Evolutionary conservation across 2,797 vertebrate genomes (phyloP), one percentile per base, ranked within the genome.

Genomic region (Coregonus ussuriensis): DNA sequence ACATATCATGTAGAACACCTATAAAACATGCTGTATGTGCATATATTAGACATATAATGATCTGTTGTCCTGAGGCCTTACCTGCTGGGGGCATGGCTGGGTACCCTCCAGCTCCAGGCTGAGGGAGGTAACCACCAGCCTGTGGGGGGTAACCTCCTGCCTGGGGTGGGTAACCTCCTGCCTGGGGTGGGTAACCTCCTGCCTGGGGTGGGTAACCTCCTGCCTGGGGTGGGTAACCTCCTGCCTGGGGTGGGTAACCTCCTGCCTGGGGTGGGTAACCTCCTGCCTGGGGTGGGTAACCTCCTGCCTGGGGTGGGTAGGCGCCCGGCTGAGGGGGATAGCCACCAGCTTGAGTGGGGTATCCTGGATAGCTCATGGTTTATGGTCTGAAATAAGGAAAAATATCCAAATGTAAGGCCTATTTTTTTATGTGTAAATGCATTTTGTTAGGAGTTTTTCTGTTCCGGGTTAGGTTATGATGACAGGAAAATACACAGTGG

Each of bases 291-390:
- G 88, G 79, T 0, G 92, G 92, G 62, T 91, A 94, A 1, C 75
- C 87, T 0, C 92, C 88, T 0, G 80, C 6, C 3, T 91, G 91
- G 0, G 89, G 80, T 0, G 93, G 93, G 13, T 92, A n/a, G n/a
- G n/a, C n/a, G n/a, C n/a, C n/a, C n/a, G n/a, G n/a, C n/a, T n/a
- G n/a, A n/a, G n/a, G n/a, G n/a, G n/a, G n/a, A n/a, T n/a, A 82
- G 29, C 74, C 77, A 0, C 81, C 81, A 0, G 72, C 62, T 53
- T 86, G 86, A 4, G 86, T 0, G 52, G 79, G 80, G 33, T 97
- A 99, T 76, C 97, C 97, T 0, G 97, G 97, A 85, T 97, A 98
- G 86, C 95, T 99, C 98, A 99, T 99, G 56, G 77, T 91, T 90
- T 72, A 83, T 76, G 89, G 83, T 18, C 77, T 1, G n/a, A 85